Base-by-base conservation (phyloP, 2,113 vertebrate species). In the Laterallus jamaicensis region DNA sequence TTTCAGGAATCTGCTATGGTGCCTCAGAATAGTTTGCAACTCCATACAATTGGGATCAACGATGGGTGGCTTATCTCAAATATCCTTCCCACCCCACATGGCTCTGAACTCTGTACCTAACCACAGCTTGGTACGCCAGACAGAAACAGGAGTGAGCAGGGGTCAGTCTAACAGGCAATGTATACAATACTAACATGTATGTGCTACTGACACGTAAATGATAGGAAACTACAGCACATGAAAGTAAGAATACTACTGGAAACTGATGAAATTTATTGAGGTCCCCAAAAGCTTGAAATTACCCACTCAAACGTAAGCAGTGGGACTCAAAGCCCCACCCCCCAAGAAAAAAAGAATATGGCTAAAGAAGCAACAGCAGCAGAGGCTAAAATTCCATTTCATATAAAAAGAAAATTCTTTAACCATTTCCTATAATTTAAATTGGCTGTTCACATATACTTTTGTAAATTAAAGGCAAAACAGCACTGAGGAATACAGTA, bases 1-100 rank as follows among this genome's bases (percentile, higher is more conserved):
- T 88, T 88, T 84, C 83, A 93, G 62, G 92, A 91, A 87, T 58
- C 35, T 44, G 32, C 42, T 55, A 18, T 6, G 17, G 16, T 58
- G 79, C 17, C 59, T 69, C 28, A 89, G n/a, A 24, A 58, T 6
- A 54, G 19, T 11, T 49, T 28, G 39, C 25, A 79, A 73, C 22
- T 42, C 80, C 19, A 47, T 52, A 73, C 25, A 73, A 15, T 17
- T 0, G 0, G n/a, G 26, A 68, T 60, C 54, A 66, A 11, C 16
- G 26, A 52, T 35, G 28, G 10, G 59, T 62, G 21, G 21, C 19
- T 87, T 79, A 89, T 2, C 64, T 32, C 15, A 63, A 35, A 66
- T 58, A 63, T 76, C 35, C 15, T n/a, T 87, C 49, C 66, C 42
- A 26, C 37, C 39, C 49, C 21, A 55, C 26, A 15, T 7, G 12